Base-by-base conservation (phyloP, 2,888 invertebrate genomes). In the Nephrotoma guestfalica region DNA sequence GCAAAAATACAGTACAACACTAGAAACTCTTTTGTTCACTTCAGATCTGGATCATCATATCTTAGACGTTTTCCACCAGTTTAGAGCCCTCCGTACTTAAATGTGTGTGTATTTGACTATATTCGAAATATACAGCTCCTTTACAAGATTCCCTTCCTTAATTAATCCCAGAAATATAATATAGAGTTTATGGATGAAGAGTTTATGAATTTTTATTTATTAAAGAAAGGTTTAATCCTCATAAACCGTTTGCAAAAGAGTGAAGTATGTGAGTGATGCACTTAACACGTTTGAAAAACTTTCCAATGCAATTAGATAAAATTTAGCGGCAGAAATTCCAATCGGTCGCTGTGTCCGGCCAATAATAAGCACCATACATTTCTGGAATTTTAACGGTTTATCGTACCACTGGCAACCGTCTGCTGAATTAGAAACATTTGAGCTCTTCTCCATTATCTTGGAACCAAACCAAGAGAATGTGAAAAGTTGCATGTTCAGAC, bases 41-140 rank as follows among this genome's bases (percentile, higher is more conserved):
- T 97, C 97, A 89, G 98, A 99, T 91, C 93, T 99, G 90, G 99
- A 99, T 91, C 95, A 97, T 3, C 98, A 98, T 91, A 98, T 99
- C 90, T 92, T 98, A 88, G 98, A 98, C 91, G 96, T 99, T 87
- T 99, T 99, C 93, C 98, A 98, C 90, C 99, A 99, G 92, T 99
- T 99, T 92, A 95, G 98, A 88, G 97, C 98, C 86, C 93, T 99
- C 86, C 89, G 92, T 85, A 91, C 92, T 87, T 88, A 88, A 88
- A 18, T 13, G 11, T 85, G 9, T 41, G 30, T 30, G 30, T 86
- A 9, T 57, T 86, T 11, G 5, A 6, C 41, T 41, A 84, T 84
- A 41, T 84, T 7, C n/a, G 71, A 30, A 30, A 71, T 71, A 18
- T 71, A n/a, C n/a, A n/a, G n/a, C n/a, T n/a, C n/a, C n/a, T 71